Evolutionary conservation across 2,888 invertebrate genomes (phyloP), one percentile per base, ranked within the genome.

Genomic region (Campoletis raptor): DNA sequence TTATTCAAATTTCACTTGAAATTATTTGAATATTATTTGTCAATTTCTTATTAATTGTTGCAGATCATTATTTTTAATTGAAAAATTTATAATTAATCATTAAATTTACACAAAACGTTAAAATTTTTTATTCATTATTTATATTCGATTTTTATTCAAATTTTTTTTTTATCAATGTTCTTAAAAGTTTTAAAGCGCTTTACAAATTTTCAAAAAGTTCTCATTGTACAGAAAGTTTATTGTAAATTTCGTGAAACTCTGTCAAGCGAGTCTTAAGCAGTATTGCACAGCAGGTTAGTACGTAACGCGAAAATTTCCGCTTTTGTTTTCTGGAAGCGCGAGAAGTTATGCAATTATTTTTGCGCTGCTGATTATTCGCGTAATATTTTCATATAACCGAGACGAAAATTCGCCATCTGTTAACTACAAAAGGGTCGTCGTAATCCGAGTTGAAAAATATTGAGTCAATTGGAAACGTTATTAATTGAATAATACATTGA

Each of bases 281-380:
- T 37, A n/a, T 52, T 21, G 24, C 64, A 66, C 77, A 52, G 48
- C 48, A 12, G 48, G 30, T 54, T 40, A 5, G 36, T 52, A 52
- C 67, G 40, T 54, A 78, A 78, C 78, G 40, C 54, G 40, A 69
- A 52, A 78, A 40, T 66, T 67, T 78, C 37, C 30, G 7, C 54
- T 9, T 24, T 78, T 54, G 67, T 45, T 78, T 40, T 48, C 18
- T 54, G 40, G 4, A 24, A 45, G 15, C 3, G 78, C 54, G 69
- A 69, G 52, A 52, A 69, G 24, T 78, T 78, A 54, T 54, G 54
- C 40, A 78, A 74, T 69, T 18, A 18, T 24, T 21, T 61, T 48
- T 18, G 48, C 77, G n/a, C 12, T 7, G n/a, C n/a, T 54, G 37
- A 45, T 67, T 67, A 42, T n/a, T 40, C 67, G 6, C 24, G 24